Percentiles rank a stretch among this genome's conserved stretches.
phyloP scores from a whole-genome alignment of 1,140 invertebrate species.

The Drosophila ironensis region DNA sequence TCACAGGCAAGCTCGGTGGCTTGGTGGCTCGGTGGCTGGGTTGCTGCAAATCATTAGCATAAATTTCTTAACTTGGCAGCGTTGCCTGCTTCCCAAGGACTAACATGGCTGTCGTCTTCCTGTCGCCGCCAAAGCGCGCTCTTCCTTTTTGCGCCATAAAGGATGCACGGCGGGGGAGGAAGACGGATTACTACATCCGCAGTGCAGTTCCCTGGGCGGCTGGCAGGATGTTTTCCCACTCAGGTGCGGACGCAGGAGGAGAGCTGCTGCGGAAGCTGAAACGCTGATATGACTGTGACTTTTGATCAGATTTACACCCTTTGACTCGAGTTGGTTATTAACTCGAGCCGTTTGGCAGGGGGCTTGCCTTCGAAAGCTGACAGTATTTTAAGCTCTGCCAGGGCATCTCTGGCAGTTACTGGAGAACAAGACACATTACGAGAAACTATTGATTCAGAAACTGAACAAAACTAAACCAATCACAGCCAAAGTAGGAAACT shows the following conservation, averaged over 20 bases:
- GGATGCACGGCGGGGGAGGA: neutral
- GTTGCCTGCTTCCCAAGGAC: neutral
- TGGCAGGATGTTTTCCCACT: slow-evolving; percentile 26
- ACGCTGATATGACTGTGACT: slow-evolving; percentile 51
- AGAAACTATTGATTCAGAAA: slow-evolving; percentile 29
- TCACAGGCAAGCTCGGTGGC: slow-evolving; percentile 24
- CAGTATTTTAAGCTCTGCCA: slow-evolving; percentile 19
- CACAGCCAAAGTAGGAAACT: slow-evolving; percentile 55
- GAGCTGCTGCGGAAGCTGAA: slow-evolving; percentile 42
- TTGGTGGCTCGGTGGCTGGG: slow-evolving; percentile 7
- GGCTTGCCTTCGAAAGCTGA: slow-evolving; percentile 41
- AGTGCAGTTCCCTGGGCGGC: slow-evolving; percentile 26
- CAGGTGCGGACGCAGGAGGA: neutral
- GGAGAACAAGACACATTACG: slow-evolving; percentile 9
- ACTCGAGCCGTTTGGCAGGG: slow-evolving; percentile 31
- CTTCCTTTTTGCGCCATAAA: neutral
- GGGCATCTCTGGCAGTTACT: neutral
- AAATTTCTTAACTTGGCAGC: slow-evolving; percentile 56
- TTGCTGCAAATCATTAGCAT: slow-evolving; percentile 70
- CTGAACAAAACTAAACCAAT: slow-evolving; percentile 59
- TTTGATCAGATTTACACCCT: slow-evolving; percentile 63
- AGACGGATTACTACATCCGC: slow-evolving; percentile 37
- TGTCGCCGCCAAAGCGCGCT: slow-evolving; percentile 47
- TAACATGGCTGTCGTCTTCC: slow-evolving; percentile 29
- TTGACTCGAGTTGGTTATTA: slow-evolving; percentile 55